phyloP scores from a whole-genome alignment of 2,888 invertebrate species.

The Tolmerus cingulatus region DNA sequence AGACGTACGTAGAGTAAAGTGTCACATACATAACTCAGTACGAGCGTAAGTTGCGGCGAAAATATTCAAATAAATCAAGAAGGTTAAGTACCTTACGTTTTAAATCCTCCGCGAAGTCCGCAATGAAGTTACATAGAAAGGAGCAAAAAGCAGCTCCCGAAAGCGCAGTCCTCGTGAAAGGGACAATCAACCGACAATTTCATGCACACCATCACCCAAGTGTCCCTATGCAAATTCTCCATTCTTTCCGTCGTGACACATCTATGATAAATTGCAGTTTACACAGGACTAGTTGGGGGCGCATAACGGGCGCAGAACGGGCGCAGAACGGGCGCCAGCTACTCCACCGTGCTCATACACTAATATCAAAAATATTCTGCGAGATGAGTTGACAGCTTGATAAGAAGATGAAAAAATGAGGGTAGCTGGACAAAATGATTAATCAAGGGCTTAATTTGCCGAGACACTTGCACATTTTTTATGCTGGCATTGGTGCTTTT shows the following conservation, averaged over 20 bases:
- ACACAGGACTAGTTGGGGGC: constrained; percentile 41
- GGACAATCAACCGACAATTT: constrained; percentile 30
- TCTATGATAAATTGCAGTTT: constrained; percentile 47
- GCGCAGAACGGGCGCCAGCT: neutral
- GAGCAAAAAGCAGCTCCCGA: neutral
- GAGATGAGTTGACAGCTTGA: constrained; percentile 35
- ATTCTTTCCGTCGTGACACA: constrained; percentile 45
- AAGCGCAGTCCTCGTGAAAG: neutral
- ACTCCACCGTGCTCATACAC: neutral
- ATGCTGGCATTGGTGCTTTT: neutral
- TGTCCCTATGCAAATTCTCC: constrained; percentile 45
- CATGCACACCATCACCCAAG: constrained; percentile 28
- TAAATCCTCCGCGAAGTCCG: neutral
- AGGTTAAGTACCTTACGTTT: neutral
- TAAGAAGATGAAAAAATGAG: constrained; percentile 34
- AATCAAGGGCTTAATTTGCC: constrained; percentile 33
- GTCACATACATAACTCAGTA: neutral
- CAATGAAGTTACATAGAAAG: neutral
- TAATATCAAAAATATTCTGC: constrained; percentile 31
- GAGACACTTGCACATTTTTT: constrained; percentile 21
- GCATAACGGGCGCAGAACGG: neutral
- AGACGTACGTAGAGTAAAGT: neutral
- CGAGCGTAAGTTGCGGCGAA: neutral
- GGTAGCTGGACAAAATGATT: constrained; percentile 27
- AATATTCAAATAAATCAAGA: neutral